Evolutionary conservation across 1,140 invertebrate genomes (phyloP), one percentile per base, ranked within the genome.

Genomic region (Pseudomyrmex cubaensis): DNA sequence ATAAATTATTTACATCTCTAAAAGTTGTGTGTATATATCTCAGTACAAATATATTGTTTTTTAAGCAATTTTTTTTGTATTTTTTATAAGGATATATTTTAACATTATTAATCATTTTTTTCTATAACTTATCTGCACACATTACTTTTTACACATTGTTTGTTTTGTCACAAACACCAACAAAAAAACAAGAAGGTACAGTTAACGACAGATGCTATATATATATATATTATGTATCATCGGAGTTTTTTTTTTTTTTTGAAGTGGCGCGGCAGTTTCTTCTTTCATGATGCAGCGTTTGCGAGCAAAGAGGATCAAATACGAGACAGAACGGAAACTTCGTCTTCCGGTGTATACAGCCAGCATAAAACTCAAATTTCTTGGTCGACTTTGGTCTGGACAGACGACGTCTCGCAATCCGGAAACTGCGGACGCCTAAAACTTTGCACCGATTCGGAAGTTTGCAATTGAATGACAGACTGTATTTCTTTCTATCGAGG

Each of bases 341-440:
- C 0, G 66, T 50, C 57, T 80, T 80, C 66, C 54, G 52, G 64
- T 78, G 10, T 69, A 59, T 20, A 70, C 35, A 70, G 20, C 22
- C 66, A n/a, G 54, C 72, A 80, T 59, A 80, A 80, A 80, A 80
- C 54, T 80, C 54, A 72, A 80, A 80, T 80, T 70, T 54, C 66
- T 72, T 66, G 46, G 76, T 72, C 56, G 72, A 80, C 76, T 72
- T 80, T 35, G 76, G 64, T 44, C 66, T 35, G 5, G 54, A 59
- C 54, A 44, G 76, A 50, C 44, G 56, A 59, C 66, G 66, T 78
- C 54, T 70, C 64, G 15, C 17, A 59, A 7, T 15, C 66, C 76
- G 66, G 76, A 80, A 80, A 80, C 76, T 70, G 17, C 44, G 54
- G 44, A 44, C 44, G 54, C 20, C 54, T 56, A 25, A 80, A 80